Base-by-base conservation (phyloP, 2,888 invertebrate genomes). In the Drosophila rellima region DNA sequence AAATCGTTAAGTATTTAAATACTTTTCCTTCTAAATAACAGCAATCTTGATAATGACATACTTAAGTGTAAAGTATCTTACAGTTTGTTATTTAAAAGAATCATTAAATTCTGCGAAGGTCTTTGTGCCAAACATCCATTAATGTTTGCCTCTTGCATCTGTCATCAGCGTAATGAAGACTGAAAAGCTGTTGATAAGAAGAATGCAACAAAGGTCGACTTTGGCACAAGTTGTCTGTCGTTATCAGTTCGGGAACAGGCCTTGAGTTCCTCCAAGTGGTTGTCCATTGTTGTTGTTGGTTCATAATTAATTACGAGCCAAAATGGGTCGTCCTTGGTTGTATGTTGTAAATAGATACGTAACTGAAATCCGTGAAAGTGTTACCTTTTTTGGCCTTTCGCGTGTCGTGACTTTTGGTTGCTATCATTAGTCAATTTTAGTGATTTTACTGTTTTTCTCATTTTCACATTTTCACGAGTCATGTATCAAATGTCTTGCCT, bases 301-400 rank as follows among this genome's bases (percentile, higher is more conserved):
- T 33, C 45, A 80, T 62, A 80, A 80, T 82, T 82, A 82, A 82
- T 84, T 68, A 70, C 59, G 35, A 47, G n/a, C 29, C 29, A 44
- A 45, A 17, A 26, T 29, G 13, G 17, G 10, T 45, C 18, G 40
- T 40, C 13, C 7, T 18, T 20, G 13, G 29, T 45, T 29, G 15
- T 5, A 13, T 13, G 13, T 13, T 48, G 31, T 8, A 33, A 18
- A 10, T 8, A 33, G n/a, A 10, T 18, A 48, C 13, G 8, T 31
- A 48, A 31, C 47, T 31, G 17, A 47, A 31, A 31, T 47, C 13
- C 18, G 13, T 37, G 15, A 7, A 20, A 1, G 5, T 20, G 35
- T 5, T 6, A 40, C 40, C 40, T 17, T 37, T 51, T 51, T 35
- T 31, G 2, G 13, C 5, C 18, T 33, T 11, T 48, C 13, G 33